These are phyloP conservation scores for Mesoclemmys tuberculata DNA, from an alignment of 2,113 vertebrate species.

Conservation along the genomic window DNA sequence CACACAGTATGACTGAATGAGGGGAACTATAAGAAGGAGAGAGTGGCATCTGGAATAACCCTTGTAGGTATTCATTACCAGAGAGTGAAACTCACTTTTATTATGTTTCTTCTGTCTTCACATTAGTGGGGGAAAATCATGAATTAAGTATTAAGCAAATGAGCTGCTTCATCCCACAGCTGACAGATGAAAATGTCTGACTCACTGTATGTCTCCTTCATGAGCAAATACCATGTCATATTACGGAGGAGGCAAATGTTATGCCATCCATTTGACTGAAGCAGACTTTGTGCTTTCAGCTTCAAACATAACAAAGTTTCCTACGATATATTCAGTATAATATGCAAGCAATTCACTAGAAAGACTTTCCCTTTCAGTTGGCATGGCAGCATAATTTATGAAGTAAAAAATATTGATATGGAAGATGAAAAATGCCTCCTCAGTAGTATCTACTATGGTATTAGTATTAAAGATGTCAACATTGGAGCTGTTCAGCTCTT, in stretches of 20 bases:
- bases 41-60: rapidly evolving
- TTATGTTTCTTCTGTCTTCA: neutral
- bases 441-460: neutral
- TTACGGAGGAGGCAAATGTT: neutral
- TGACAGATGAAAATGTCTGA: neutral
- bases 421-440: neutral
- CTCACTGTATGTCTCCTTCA: rapidly evolving
- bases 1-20: neutral
- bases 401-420: neutral
- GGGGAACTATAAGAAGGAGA: neutral
- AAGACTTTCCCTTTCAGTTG: neutral
- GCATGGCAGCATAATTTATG: neutral
- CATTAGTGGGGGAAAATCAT: neutral
- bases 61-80: neutral
- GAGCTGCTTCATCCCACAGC: neutral
- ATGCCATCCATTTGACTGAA: neutral
- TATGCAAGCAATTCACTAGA: neutral
- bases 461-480: neutral
- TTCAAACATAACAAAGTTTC: neutral
- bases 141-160: neutral
- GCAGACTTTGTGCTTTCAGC: rapidly evolving
- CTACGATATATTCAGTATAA: rapidly evolving
- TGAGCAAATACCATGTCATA: neutral
- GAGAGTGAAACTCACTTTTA: neutral
- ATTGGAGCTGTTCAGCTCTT: neutral